Evolutionary conservation across 2,797 vertebrate species (phyloP).

Genomic region (Malacoctenus gilli): DNA sequence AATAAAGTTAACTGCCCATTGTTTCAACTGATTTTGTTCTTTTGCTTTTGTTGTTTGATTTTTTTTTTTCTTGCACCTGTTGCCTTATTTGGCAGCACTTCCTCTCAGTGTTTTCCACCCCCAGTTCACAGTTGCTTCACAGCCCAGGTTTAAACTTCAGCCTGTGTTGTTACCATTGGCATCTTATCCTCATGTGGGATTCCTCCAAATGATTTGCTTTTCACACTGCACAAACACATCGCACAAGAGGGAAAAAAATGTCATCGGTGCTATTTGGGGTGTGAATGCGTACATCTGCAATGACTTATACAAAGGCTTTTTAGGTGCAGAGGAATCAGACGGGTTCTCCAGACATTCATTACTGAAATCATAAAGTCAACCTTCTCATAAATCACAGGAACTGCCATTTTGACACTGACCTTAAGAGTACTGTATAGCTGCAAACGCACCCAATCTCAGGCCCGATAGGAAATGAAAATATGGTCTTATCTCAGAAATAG

Average conservation of each 20-base stretch:
- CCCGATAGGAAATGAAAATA: slow-evolving; percentile 66
- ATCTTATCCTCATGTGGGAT: slow-evolving; percentile 18
- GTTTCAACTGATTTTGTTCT: not conserved
- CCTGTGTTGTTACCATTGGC: slow-evolving; percentile 40
- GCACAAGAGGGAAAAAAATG: slow-evolving; percentile 6
- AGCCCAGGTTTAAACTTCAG: slow-evolving; percentile 44
- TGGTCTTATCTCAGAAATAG: slow-evolving; percentile 55
- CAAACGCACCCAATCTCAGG: slow-evolving; percentile 43
- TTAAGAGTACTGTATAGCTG: slow-evolving; percentile 20
- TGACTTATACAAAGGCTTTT: slow-evolving; percentile 1
- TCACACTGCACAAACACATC: slow-evolving; percentile 20
- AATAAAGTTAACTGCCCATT: slow-evolving; percentile 9
- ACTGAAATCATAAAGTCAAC: slow-evolving; percentile 28
- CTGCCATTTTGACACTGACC: slow-evolving; percentile 38
- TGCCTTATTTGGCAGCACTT: slow-evolving; percentile 11
- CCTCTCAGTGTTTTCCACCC: slow-evolving; percentile 23
- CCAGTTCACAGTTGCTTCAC: slow-evolving; percentile 18
- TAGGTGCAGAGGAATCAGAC: slow-evolving; percentile 6
- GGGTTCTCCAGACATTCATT: slow-evolving; percentile 9
- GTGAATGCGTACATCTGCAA: slow-evolving; percentile 10
- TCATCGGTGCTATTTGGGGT: slow-evolving; percentile 12
- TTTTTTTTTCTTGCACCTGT: slow-evolving; percentile 9
- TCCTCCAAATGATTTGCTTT: slow-evolving; percentile 28
- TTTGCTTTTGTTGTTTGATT: slow-evolving; percentile 5
- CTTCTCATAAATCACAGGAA: slow-evolving; percentile 40